phyloP scores from a whole-genome alignment of 1,140 invertebrate species.

The Drosophila nigromelanica region DNA sequence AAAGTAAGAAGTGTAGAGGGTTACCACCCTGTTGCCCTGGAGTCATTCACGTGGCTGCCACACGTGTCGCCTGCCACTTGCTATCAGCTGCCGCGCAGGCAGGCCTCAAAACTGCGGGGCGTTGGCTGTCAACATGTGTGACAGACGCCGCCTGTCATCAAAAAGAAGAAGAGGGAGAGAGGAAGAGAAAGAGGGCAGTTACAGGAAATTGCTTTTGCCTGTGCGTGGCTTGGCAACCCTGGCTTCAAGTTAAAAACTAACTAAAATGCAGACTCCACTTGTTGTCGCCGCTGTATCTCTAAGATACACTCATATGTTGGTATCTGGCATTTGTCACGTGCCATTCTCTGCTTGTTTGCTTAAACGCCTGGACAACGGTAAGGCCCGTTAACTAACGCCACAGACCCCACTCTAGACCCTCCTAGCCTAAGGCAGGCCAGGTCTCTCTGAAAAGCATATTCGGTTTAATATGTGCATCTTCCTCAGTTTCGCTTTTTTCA shows the following conservation, averaged over 20 bases:
- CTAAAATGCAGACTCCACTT: constrained; percentile 10
- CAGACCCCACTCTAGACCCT: background rate
- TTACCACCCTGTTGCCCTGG: constrained; percentile 25
- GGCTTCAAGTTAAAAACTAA: constrained; percentile 1
- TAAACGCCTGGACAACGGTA: constrained; percentile 15
- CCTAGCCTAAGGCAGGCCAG: background rate
- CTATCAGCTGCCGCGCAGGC: constrained; percentile 51
- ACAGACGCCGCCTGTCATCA: constrained; percentile 63
- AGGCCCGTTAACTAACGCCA: background rate
- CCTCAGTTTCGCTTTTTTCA: too few species aligned
- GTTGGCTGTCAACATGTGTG: constrained; percentile 55
- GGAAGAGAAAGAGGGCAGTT: constrained; percentile 23
- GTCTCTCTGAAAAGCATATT: too few species aligned
- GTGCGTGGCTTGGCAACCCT: constrained; percentile 8
- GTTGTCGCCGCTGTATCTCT: constrained; percentile 2
- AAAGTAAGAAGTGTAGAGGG: background rate
- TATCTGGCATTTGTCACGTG: constrained; percentile 52
- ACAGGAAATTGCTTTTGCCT: constrained; percentile 29
- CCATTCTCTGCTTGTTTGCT: constrained; percentile 42
- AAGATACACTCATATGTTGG: constrained; percentile 11
- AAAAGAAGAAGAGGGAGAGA: constrained; percentile 31
- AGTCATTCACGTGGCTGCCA: constrained; percentile 63
- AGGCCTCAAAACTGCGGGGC: constrained; percentile 34
- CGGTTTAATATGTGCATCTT: too few species aligned
- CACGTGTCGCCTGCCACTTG: constrained; percentile 54